Evolutionary conservation across 2,888 invertebrate species (phyloP), one percentile per base, ranked within the genome.

Genomic region (Mayetiola destructor): DNA sequence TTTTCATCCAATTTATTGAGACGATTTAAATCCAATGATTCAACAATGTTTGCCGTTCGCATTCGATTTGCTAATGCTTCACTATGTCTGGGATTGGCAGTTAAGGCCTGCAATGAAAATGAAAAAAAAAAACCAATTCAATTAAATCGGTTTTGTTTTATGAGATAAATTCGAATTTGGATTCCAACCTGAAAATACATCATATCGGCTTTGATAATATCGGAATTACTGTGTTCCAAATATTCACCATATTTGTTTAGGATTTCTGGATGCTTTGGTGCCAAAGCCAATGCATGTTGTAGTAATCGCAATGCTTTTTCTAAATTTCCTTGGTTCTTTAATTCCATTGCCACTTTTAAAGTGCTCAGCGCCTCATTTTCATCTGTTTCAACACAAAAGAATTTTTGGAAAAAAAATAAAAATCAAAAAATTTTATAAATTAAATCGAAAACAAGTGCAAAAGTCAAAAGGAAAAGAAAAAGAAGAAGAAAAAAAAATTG

Each of bases 221-320:
- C 89, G 32, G 87, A 80, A 61, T 87, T 80, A 18, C 84, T 84
- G 61, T 86, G 81, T 71, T 96, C 95, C 58, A 95, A 71, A 68
- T 92, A 93, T 70, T 94, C 92, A 12, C 96, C 96, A 68, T 89
- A 96, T 65, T 88, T 85, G 61, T 89, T 88, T 9, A 97, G 75
- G 54, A 96, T 84, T 66, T 96, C 94, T 0, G 94, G 88, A 73
- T 96, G 89, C 64, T 84, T 81, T 0, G 96, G 96, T 14, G 92
- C 89, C 39, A 97, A 75, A 0, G 90, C 88, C 58, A 89, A 80
- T 0, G 95, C 95, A 73, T 96, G 95, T 71, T 92, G 84, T 66
- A 90, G 88, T 30, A 92, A 70, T 68, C 88, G 87, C 36, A 84
- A 73, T 0, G 94, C 93, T 72, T 92, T 93, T 57, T 88, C 86